Percentiles rank a stretch among this genome's conserved stretches.
Evolutionary conservation across 2,888 invertebrate species (phyloP).

Genomic region (Clostera curtula): DNA sequence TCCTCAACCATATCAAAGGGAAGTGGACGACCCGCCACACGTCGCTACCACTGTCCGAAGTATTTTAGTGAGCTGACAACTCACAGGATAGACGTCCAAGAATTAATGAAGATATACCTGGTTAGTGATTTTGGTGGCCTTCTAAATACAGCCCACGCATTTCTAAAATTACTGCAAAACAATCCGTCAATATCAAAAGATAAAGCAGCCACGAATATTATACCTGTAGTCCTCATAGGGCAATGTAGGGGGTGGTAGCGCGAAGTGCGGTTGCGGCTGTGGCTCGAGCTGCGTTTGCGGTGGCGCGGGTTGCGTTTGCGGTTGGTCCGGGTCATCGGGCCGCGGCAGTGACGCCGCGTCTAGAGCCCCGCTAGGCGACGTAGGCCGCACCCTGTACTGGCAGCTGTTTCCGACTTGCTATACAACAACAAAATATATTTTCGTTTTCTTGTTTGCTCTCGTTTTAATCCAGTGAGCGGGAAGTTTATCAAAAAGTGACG

Average conservation of each 20-base stretch:
- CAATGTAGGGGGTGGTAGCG: constrained; percentile 44
- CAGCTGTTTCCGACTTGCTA: constrained; percentile 35
- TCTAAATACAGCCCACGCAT: no score
- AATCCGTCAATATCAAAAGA: no score
- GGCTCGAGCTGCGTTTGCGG: constrained; percentile 23
- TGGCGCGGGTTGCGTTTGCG: constrained; percentile 8
- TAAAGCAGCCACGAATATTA: neutral
- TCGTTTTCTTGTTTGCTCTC: no score
- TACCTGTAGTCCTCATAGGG: constrained; percentile 54
- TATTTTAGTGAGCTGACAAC: no score
- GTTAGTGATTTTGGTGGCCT: no score
- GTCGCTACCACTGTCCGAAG: no score
- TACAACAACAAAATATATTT: neutral
- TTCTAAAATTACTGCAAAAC: no score
- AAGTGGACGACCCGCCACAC: no score
- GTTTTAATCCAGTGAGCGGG: neutral
- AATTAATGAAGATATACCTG: no score
- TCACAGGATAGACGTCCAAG: no score
- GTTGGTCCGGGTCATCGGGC: constrained; percentile 17
- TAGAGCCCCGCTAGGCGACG: constrained; percentile 35
- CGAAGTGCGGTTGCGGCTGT: constrained; percentile 46
- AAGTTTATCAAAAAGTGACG: neutral
- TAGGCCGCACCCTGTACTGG: constrained; percentile 46
- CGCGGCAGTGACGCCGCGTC: constrained; percentile 19
- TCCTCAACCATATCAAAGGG: no score